These are phyloP conservation scores for Acanthosepion lycidas DNA, from an alignment of 2,888 invertebrate genomes.

Conservation along the genomic window DNA sequence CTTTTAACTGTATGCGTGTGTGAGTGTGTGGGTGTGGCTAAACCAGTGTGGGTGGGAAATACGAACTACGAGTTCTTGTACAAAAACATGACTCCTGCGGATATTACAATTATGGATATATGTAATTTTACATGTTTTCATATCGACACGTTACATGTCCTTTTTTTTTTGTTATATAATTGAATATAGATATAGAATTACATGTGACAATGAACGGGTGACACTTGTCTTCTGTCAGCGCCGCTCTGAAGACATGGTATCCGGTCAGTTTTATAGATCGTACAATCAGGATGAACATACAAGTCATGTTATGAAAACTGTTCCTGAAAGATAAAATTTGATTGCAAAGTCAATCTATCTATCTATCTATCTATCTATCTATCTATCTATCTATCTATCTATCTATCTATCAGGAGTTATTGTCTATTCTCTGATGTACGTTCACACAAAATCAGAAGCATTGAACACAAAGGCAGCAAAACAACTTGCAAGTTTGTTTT, in stretches of 20 bases:
- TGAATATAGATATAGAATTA: neutral
- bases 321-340: too few relatives aligned
- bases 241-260: neutral
- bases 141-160: neutral
- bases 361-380: neutral
- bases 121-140: neutral
- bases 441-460: too few relatives aligned
- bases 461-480: too few relatives aligned
- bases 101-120: neutral
- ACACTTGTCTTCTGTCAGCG: neutral
- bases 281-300: neutral
- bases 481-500: too few relatives aligned
- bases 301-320: neutral
- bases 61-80: too few relatives aligned
- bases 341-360: neutral
- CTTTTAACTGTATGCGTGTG: too few relatives aligned
- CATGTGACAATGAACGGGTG: neutral
- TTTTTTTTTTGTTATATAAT: neutral
- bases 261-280: neutral
- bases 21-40: neutral
- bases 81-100: neutral
- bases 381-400: neutral
- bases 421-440: too few relatives aligned
- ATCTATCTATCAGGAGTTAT: neutral
- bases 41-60: neutral